Conservation (phyloP, 2,113 vertebrate genomes). For the Albula glossodonta region DNA sequence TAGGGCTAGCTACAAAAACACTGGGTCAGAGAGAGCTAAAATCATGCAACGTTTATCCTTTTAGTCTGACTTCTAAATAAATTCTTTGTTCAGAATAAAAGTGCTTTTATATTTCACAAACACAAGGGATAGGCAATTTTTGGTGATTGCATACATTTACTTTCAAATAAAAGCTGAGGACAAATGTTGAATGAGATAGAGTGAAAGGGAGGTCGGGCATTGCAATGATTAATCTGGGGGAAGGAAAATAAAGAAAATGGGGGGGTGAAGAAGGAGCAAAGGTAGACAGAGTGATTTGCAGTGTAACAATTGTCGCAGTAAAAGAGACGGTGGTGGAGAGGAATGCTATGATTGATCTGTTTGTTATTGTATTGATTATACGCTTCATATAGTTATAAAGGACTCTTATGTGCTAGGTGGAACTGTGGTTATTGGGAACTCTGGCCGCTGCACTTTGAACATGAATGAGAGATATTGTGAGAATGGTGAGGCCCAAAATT, state of each 20-base stretch:
- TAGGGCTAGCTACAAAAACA: too few species aligned
- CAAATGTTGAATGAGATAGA: neutral
- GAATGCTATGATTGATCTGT: neutral
- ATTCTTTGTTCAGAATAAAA: too few species aligned
- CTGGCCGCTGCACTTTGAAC: neutral
- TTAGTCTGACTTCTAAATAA: too few species aligned
- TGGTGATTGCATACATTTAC: neutral
- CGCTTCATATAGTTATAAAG: neutral
- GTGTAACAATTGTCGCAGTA: neutral
- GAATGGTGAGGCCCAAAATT: too few species aligned
- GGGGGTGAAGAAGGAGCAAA: neutral
- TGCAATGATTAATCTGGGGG: neutral
- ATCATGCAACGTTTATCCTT: too few species aligned
- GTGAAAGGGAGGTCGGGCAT: neutral
- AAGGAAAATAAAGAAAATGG: neutral
- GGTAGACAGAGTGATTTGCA: neutral
- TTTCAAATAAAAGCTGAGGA: neutral
- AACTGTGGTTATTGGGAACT: neutral
- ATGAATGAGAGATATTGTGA: neutral
- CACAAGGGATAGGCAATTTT: neutral
- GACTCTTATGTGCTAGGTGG: neutral
- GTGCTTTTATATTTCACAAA: too few species aligned
- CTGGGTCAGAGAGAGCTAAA: too few species aligned
- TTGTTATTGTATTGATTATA: neutral
- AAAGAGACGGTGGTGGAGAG: neutral